These are phyloP conservation scores for Macrosiphum euphorbiae DNA, from an alignment of 2,888 invertebrate genomes.

Conservation along the genomic window DNA sequence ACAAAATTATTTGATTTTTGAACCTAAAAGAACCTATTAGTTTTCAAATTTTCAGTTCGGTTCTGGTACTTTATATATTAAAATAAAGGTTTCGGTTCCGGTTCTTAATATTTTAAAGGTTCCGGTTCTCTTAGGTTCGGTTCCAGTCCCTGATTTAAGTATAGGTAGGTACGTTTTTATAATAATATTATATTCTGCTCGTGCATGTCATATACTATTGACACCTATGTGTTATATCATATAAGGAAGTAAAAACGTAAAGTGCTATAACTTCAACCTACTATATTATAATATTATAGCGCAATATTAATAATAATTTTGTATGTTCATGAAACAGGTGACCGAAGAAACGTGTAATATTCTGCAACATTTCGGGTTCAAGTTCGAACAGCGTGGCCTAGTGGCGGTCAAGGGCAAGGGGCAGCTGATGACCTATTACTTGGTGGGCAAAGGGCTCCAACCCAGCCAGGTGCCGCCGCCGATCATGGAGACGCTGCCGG, in stretches of 20 bases:
- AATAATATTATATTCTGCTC: background rate
- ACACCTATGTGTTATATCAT: background rate
- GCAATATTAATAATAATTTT: background rate
- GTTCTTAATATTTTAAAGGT: too few species aligned
- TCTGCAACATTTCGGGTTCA: slow-evolving; percentile 89
- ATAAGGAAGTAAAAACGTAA: background rate
- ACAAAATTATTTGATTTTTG: too few species aligned
- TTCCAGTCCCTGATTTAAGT: too few species aligned
- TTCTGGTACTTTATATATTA: too few species aligned
- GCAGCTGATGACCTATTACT: slow-evolving; percentile 93
- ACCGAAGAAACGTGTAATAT: slow-evolving; percentile 95
- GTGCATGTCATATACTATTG: background rate
- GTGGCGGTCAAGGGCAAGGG: slow-evolving; percentile 98
- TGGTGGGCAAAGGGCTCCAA: slow-evolving; percentile 72
- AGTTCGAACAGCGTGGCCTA: slow-evolving; percentile 92
- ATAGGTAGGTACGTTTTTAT: background rate
- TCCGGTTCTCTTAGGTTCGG: too few species aligned
- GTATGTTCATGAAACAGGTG: slow-evolving; percentile 75
- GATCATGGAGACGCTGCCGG: slow-evolving; percentile 67
- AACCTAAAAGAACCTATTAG: too few species aligned
- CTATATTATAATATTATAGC: background rate
- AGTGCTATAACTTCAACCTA: background rate
- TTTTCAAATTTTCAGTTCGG: too few species aligned
- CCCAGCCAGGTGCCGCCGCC: slow-evolving; percentile 56
- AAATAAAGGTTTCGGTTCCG: too few species aligned